Base-by-base conservation (phyloP, 2,797 vertebrate species). In the Smutsia gigantea region DNA sequence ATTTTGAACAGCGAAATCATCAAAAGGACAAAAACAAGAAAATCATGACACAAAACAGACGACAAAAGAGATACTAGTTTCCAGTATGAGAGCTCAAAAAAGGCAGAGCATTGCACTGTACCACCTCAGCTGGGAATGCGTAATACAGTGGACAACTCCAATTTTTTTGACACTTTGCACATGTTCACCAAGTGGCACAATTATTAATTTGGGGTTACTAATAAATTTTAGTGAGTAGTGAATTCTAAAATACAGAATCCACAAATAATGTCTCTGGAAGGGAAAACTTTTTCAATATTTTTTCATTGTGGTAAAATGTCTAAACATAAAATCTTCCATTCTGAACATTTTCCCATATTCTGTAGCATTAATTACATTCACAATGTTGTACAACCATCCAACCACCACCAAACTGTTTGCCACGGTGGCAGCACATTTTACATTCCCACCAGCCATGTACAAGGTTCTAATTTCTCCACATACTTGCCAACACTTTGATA, bases 1-100 rank as follows among this genome's bases (percentile, higher is more conserved):
- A 81, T 90, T 87, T 90, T 57, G 86, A 94, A 84, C 59, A 87
- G 23, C 66, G 39, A 91, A 94, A 68, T 93, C 61, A 83, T 42
- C 12, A 78, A 82, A 83, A 37, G 69, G 31, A 69, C 64, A 68
- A 87, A 61, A 23, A 72, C 18, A 11, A 68, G 53, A 55, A 77
- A 78, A 82, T 27, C 1, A 8, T 27, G 34, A 19, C 34, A 86
- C n/a, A 69, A 55, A 83, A 42, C 5, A 42, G 29, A 34, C 29
- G n/a, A 39, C 53, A 34, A 57, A 15, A 42, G 78, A 25, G 63
- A 64, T 8, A 57, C 9, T 31, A 31, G 27, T 79, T 66, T 57
- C 75, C 17, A 72, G 3, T 49, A 19, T 4, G 21, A 83, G n/a
- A 23, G 12, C 11, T 71, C 42, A 55, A 49, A 91, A 42, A 46